Percentiles rank a stretch among this genome's conserved stretches.
Conservation (phyloP, 2,113 vertebrate genomes). For the Ceyx melanurus region DNA sequence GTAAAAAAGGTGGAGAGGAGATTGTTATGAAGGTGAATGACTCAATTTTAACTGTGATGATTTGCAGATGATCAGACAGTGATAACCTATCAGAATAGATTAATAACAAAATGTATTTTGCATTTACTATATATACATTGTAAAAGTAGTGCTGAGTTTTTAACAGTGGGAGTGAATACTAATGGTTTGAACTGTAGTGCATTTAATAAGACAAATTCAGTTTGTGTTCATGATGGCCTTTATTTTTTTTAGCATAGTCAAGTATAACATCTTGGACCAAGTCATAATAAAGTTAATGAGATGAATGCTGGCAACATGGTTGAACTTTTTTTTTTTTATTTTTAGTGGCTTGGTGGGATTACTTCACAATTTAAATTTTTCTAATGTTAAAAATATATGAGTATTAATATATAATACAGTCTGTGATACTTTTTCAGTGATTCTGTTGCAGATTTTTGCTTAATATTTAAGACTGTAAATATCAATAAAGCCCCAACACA, state of each 20-base stretch:
- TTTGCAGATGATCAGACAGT: not conserved
- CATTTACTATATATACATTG: not conserved
- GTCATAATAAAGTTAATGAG: not conserved
- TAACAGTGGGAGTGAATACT: not conserved
- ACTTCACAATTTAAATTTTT: not conserved
- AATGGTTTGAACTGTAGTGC: not conserved
- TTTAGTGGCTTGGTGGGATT: not conserved
- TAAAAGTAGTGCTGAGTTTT: not conserved
- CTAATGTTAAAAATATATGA: not conserved
- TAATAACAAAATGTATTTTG: not conserved
- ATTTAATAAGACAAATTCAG: not conserved
- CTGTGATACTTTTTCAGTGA: not conserved
- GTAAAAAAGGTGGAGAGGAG: not conserved
- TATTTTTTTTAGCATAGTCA: not conserved
- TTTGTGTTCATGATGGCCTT: not conserved
- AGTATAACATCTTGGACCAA: not conserved
- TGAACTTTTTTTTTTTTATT: not conserved
- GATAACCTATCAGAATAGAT: not conserved
- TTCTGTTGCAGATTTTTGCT: not conserved
- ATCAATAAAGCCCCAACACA: not conserved
- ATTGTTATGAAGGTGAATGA: not conserved
- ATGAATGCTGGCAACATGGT: not conserved
- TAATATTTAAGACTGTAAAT: not conserved
- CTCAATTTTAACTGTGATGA: not conserved
- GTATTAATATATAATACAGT: not conserved